Conservation (phyloP, 2,113 vertebrate genomes). For the Triplophysa siluroides region DNA sequence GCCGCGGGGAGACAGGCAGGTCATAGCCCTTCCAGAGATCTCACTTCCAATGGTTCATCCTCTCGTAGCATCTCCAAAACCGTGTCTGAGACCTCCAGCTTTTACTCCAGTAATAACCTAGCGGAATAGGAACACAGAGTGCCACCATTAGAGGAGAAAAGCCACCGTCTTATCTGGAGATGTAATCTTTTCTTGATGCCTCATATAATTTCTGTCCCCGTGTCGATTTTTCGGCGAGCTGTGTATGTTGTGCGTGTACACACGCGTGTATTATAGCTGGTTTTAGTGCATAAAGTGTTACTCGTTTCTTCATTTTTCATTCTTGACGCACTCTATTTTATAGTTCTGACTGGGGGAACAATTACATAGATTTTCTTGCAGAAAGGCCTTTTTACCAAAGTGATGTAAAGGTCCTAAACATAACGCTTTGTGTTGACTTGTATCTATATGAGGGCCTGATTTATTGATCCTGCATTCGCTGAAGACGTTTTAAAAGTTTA, state of each 20-base stretch:
- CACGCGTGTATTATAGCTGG: neutral
- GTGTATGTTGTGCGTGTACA: neutral
- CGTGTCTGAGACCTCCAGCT: slow-evolving; percentile 84
- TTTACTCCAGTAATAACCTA: slow-evolving; percentile 86
- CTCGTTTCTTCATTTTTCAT: slow-evolving; percentile 10
- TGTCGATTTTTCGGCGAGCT: neutral
- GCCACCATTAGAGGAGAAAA: slow-evolving; percentile 6
- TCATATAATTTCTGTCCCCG: neutral
- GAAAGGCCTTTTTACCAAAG: slow-evolving; percentile 25
- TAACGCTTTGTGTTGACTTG: neutral
- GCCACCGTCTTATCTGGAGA: neutral
- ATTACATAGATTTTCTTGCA: slow-evolving; percentile 8
- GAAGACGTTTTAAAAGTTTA: slow-evolving; percentile 29
- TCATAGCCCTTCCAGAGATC: slow-evolving; percentile 78
- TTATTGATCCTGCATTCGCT: slow-evolving; percentile 5
- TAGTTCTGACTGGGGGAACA: slow-evolving; percentile 14
- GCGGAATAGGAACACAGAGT: slow-evolving; percentile 65
- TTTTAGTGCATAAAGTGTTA: neutral
- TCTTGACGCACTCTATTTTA: neutral
- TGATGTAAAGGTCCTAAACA: neutral
- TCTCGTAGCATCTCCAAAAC: slow-evolving; percentile 90
- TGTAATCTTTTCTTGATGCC: neutral
- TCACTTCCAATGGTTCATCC: slow-evolving; percentile 87
- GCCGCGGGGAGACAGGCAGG: slow-evolving; percentile 60
- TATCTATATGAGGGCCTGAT: neutral